Evolutionary conservation across 2,888 invertebrate species (phyloP).

Genomic region (Temnothorax unifasciatus): DNA sequence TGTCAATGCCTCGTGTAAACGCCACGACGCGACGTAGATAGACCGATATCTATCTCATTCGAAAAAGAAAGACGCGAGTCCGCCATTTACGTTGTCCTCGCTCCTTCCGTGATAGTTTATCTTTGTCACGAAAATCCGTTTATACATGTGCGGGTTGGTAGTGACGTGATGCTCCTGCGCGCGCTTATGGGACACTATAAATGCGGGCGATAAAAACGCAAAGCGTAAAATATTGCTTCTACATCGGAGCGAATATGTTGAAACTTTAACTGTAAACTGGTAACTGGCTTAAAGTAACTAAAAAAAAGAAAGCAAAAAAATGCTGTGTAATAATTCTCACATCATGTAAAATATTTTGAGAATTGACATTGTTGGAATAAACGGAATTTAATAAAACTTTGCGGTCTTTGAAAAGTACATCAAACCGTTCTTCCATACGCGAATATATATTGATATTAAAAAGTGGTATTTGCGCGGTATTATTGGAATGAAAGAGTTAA

Average conservation of each 20-base stretch:
- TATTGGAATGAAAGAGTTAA: not conserved
- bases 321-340: not conserved
- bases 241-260: constrained; percentile 24
- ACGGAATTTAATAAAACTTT: constrained; percentile 1
- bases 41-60: no score
- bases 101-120: constrained; percentile 46
- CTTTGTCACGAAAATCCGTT: constrained; percentile 47
- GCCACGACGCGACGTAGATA: constrained; percentile 17
- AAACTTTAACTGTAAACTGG: constrained; percentile 20
- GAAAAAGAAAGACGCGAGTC: constrained; percentile 42
- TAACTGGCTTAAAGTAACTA: not conserved
- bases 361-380: not conserved
- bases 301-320: not conserved
- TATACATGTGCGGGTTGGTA: constrained; percentile 2
- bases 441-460: not conserved
- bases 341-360: not conserved
- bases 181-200: constrained; percentile 30
- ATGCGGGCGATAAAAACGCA: constrained; percentile 31
- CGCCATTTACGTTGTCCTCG: constrained; percentile 29
- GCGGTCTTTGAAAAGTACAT: not conserved
- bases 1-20: constrained; percentile 34
- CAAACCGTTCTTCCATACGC: not conserved
- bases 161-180: constrained; percentile 32
- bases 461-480: not conserved
- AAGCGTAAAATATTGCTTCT: constrained; percentile 35